A percentile compares a stretch with the other conserved stretches of the same genome.
These are phyloP conservation scores for Heliconius sara DNA, from an alignment of 2,888 invertebrate species.

Conservation along the genomic window DNA sequence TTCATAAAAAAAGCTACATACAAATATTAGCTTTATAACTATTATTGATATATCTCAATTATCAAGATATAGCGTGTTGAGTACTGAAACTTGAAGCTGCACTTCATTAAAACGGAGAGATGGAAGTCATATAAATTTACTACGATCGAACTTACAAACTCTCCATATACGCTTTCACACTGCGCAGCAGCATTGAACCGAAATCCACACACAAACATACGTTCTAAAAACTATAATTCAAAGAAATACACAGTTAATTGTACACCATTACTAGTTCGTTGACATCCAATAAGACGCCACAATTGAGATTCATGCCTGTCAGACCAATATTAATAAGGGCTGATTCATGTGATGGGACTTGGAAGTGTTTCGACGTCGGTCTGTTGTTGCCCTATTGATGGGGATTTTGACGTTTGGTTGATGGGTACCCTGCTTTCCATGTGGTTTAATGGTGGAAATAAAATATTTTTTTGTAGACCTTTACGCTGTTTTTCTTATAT, in stretches of 20 bases:
- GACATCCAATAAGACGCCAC: constrained; percentile 38
- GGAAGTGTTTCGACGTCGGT: constrained; percentile 52
- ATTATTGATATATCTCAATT: no score
- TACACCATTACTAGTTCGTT: constrained; percentile 14
- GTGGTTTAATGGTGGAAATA: no score
- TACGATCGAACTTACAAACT: no score
- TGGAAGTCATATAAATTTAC: no score
- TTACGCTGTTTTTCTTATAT: no score
- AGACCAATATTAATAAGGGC: constrained; percentile 51
- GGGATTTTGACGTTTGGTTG: constrained; percentile 51
- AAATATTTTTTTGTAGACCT: no score
- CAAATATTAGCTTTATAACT: no score
- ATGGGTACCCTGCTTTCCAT: no score
- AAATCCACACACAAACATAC: background rate
- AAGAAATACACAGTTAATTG: constrained; percentile 23
- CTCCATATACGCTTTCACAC: background rate
- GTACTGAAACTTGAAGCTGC: no score
- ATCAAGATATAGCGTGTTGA: no score
- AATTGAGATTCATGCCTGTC: constrained; percentile 69
- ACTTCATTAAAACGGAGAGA: no score
- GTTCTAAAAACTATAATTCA: background rate
- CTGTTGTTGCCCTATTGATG: constrained; percentile 60
- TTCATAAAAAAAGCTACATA: no score
- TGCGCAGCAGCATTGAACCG: background rate
- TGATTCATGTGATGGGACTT: constrained; percentile 61